Conservation (phyloP, 1,140 invertebrate genomes). For the Nylanderia fulva region DNA sequence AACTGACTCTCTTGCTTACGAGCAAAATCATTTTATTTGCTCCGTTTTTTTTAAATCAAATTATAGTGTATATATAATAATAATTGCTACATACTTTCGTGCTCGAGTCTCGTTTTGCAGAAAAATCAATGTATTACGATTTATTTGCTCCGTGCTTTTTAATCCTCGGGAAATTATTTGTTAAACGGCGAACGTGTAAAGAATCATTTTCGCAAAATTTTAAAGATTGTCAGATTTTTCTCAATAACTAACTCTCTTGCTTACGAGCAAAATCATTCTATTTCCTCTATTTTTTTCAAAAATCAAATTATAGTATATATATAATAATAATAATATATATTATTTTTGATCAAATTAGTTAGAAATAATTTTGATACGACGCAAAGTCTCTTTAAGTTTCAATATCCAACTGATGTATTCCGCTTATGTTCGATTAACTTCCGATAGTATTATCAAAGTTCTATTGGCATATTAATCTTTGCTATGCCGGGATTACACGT, state of each 20-base stretch:
- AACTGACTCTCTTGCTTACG: not conserved
- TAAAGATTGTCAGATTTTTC: not conserved
- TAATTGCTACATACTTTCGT: conserved; percentile 30
- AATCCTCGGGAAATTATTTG: conserved; percentile 22
- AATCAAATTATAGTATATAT: not conserved
- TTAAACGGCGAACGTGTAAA: not conserved
- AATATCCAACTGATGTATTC: not conserved
- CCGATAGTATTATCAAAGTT: conserved; percentile 15
- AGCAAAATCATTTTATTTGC: not conserved
- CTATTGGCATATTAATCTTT: conserved; percentile 46
- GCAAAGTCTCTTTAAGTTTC: not conserved
- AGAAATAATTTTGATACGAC: not conserved
- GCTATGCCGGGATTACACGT: conserved; percentile 28
- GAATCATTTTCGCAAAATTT: not conserved
- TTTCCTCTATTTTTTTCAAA: not conserved
- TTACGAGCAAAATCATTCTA: not conserved
- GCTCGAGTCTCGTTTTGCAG: not conserved
- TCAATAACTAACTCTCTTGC: conserved; percentile 1
- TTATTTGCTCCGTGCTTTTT: conserved; percentile 32
- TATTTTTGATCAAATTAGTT: too few species aligned
- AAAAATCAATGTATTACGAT: conserved; percentile 28
- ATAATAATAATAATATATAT: too few species aligned
- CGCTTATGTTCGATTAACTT: conserved; percentile 25
- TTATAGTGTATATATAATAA: too few species aligned
- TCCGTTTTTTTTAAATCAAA: not conserved